These are phyloP conservation scores for Ommatoiulus sabulosus DNA, from an alignment of 2,888 invertebrate genomes.

Conservation along the genomic window DNA sequence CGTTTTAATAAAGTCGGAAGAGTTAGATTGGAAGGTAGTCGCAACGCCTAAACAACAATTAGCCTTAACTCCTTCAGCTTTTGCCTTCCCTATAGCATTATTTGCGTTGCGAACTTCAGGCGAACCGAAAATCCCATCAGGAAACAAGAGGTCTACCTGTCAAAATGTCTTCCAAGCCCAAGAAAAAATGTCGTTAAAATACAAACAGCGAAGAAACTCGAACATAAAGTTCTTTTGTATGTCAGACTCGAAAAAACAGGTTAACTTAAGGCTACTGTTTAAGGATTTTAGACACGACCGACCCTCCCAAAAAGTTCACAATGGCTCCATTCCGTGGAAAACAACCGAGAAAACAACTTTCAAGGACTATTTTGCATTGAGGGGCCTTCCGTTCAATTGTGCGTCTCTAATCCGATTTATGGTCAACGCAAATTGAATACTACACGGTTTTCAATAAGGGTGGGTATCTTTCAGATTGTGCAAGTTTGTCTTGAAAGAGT, in stretches of 20 bases:
- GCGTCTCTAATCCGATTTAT: not conserved
- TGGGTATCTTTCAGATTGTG: no score
- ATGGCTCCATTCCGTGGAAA: not conserved
- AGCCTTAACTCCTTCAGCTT: not conserved
- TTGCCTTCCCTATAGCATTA: not conserved
- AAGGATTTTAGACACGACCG: constrained; percentile 14
- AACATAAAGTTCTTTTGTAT: constrained; percentile 30
- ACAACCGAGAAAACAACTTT: not conserved
- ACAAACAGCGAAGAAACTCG: constrained; percentile 36
- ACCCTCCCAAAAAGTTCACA: constrained; percentile 1
- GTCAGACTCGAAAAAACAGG: constrained; percentile 1
- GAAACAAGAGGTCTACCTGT: not conserved
- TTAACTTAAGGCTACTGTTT: constrained; percentile 40
- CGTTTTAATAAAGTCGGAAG: no score
- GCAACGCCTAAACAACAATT: not conserved
- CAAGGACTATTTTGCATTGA: not conserved
- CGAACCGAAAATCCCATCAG: not conserved
- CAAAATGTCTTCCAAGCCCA: not conserved
- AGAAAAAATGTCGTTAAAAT: constrained; percentile 28
- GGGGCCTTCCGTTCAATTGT: not conserved
- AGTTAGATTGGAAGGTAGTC: not conserved
- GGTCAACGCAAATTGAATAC: not conserved
- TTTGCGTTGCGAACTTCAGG: not conserved
- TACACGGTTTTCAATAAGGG: not conserved
- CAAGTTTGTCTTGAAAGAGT: no score